Evolutionary conservation across 2,888 invertebrate genomes (phyloP).

Genomic region (Aspidapion aeneum): DNA sequence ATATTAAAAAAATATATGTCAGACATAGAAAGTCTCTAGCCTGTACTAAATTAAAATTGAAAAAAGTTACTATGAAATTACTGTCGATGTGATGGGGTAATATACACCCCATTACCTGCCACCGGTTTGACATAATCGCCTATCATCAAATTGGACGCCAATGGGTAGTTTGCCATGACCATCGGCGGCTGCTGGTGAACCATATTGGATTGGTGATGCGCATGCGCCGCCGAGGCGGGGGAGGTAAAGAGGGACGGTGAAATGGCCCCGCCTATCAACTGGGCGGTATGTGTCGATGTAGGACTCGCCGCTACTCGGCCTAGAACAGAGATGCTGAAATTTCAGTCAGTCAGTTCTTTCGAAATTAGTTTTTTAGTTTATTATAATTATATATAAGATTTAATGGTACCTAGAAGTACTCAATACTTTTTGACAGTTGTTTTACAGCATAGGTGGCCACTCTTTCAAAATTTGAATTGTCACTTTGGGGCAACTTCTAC

Average conservation of each 20-base stretch:
- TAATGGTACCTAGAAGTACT: no score
- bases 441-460: no score
- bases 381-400: no score
- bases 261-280: conserved; percentile 66
- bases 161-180: conserved; percentile 63
- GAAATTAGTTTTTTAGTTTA: background rate
- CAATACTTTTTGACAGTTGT: no score
- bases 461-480: no score
- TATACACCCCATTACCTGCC: conserved; percentile 30
- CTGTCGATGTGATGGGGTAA: no score
- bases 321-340: conserved; percentile 9
- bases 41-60: no score
- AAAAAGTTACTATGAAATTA: no score
- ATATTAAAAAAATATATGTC: no score
- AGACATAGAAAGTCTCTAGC: no score
- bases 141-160: conserved; percentile 71
- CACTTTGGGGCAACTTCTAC: no score
- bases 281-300: conserved; percentile 59
- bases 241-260: conserved; percentile 62
- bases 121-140: conserved; percentile 69
- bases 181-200: conserved; percentile 48
- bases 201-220: conserved; percentile 28
- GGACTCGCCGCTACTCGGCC: conserved; percentile 55
- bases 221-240: conserved; percentile 40
- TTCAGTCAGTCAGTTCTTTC: background rate